Evolutionary conservation across 2,888 invertebrate species (phyloP).

Genomic region (Cremastobaeus sp.): DNA sequence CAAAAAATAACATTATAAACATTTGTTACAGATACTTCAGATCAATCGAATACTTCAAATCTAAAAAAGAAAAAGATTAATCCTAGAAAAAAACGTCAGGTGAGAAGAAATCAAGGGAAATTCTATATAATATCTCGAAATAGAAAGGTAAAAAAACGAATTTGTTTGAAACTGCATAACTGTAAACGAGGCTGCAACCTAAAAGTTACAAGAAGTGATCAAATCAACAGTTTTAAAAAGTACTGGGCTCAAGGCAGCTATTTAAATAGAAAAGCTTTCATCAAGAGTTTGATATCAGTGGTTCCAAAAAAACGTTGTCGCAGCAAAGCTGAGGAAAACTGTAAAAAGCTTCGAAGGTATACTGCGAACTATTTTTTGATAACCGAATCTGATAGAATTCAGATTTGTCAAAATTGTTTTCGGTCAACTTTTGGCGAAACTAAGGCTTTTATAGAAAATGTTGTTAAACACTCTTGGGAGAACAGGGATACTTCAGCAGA

Average conservation of each 20-base stretch:
- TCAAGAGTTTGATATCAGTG: background rate
- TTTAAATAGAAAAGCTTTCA: background rate
- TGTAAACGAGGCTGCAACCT: background rate
- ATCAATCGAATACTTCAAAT: too few relatives aligned
- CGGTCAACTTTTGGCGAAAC: conserved; percentile 1
- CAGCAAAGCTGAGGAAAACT: too few relatives aligned
- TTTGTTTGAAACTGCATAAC: background rate
- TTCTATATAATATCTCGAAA: background rate
- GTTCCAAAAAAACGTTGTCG: background rate
- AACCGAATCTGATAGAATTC: background rate
- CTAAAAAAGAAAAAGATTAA: too few relatives aligned
- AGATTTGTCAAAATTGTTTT: conserved; percentile 8
- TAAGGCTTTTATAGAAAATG: conserved; percentile 1
- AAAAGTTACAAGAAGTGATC: conserved; percentile 1
- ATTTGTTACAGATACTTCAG: too few relatives aligned
- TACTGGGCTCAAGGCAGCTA: conserved; percentile 6
- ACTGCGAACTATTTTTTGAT: background rate
- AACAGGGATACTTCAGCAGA: background rate
- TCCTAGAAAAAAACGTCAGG: conserved; percentile 2
- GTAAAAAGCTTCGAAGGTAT: background rate
- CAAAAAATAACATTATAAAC: too few relatives aligned
- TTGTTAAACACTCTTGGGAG: background rate
- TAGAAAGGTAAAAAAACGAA: background rate
- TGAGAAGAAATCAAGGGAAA: conserved; percentile 1
- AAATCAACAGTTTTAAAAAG: background rate